Evolutionary conservation across 1,140 invertebrate species (phyloP).

Genomic region (Phymorhynchus buccinoides): DNA sequence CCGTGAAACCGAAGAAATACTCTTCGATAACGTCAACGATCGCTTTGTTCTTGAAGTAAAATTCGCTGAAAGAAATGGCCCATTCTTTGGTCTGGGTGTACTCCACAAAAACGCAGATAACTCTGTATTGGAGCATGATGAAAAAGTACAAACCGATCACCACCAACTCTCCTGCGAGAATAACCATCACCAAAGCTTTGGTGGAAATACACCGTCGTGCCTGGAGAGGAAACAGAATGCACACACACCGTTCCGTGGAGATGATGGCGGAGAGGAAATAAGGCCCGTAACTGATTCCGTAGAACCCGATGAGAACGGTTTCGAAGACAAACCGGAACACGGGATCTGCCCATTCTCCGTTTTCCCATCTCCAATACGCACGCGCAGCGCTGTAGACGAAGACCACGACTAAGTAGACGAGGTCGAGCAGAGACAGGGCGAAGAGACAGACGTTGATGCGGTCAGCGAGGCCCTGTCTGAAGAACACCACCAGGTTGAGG

Average conservation of each 20-base stretch:
- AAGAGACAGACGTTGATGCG: slow-evolving; percentile 10
- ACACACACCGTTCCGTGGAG: not conserved
- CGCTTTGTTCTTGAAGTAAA: not conserved
- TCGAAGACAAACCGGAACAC: not conserved
- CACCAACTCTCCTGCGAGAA: not conserved
- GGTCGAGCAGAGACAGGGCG: not conserved
- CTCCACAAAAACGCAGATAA: not conserved
- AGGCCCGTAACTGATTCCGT: not conserved
- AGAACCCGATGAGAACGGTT: not conserved
- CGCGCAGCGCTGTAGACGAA: not conserved
- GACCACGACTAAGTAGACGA: not conserved
- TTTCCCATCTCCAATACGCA: not conserved
- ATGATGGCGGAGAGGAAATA: not conserved
- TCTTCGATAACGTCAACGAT: not conserved
- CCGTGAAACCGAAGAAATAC: not conserved
- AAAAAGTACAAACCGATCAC: not conserved
- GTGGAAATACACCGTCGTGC: not conserved
- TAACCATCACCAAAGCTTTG: not conserved
- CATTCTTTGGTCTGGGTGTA: not conserved
- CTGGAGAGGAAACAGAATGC: not conserved
- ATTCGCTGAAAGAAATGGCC: not conserved
- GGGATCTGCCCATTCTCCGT: not conserved
- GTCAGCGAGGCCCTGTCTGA: not conserved
- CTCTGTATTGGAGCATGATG: not conserved
- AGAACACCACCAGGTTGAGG: not conserved